Evolutionary conservation across 2,113 vertebrate genomes (phyloP), one percentile per base, ranked within the genome.

Genomic region (Notothenia coriiceps): DNA sequence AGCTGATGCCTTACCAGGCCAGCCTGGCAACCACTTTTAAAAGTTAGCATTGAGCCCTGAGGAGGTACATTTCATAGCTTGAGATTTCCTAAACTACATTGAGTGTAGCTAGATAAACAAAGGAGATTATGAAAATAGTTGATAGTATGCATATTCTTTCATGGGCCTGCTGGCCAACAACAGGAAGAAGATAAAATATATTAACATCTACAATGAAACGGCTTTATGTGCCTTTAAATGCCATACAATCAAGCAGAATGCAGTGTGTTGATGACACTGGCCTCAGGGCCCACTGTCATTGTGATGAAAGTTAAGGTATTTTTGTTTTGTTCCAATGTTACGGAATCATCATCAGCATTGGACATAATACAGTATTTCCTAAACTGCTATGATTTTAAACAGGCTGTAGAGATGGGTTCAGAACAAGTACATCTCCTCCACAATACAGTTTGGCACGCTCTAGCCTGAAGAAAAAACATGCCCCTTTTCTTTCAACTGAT

Each of bases 401-500:
- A 70, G 44, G 22, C 40, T 61, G 65, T 46, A 63, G 13, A 56
- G 47, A 85, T 15, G 61, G 82, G 63, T 72, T 50, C 17, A 79
- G 64, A 61, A 35, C n/a, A 47, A 70, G 50, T 57, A 46, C 61
- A 71, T 70, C 63, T 69, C 69, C 44, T 57, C 77, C 60, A 64
- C 18, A 86, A 82, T 77, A 80, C 64, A 74, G 78, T 86, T 90
- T 79, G 73, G 70, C 77, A 80, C 51, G 3, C 80, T 84, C 49
- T 25, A 80, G 78, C 63, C 57, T 25, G 69, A 89, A 74, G 55
- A 87, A 77, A 88, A 83, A 87, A 86, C 56, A 66, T 72, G 47
- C 10, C 20, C 22, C 82, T 85, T 82, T 47, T 86, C 88, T 85
- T 81, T 83, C 82, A 66, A 76, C 73, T 82, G 88, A 92, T 92